phyloP scores from a whole-genome alignment of 2,888 invertebrate genomes.

The Eupsilia transversa region DNA sequence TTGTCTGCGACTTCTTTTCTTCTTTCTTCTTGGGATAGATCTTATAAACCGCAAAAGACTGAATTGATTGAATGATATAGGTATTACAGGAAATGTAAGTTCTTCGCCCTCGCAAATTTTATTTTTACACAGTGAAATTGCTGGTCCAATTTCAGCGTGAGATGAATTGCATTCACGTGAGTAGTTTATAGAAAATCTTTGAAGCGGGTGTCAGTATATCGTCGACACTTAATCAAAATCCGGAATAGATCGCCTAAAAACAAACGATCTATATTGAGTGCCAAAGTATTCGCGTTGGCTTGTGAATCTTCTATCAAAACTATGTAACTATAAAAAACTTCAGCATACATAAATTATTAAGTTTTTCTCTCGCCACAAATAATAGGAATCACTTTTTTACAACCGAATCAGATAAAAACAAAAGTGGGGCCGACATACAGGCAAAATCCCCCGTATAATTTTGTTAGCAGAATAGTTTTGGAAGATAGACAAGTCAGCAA shows the following conservation, averaged over 20 bases:
- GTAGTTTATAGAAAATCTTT: slow-evolving; percentile 15
- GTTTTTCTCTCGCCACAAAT: not conserved
- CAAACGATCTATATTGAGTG: slow-evolving; percentile 32
- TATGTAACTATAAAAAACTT: not conserved
- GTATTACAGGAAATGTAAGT: too few relatives aligned
- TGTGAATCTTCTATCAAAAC: not conserved
- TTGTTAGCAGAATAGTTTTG: slow-evolving; percentile 25
- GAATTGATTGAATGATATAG: not conserved
- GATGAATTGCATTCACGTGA: slow-evolving; percentile 27
- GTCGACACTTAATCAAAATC: slow-evolving; percentile 43
- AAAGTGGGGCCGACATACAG: slow-evolving; percentile 15
- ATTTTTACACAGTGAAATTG: not conserved
- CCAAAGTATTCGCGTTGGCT: not conserved
- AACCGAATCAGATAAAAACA: slow-evolving; percentile 25
- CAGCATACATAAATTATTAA: not conserved
- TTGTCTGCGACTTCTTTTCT: too few relatives aligned
- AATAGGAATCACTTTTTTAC: slow-evolving; percentile 27
- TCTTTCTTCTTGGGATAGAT: not conserved
- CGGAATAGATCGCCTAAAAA: slow-evolving; percentile 38
- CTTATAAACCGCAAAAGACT: not conserved
- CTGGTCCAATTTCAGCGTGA: not conserved
- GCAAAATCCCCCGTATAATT: slow-evolving; percentile 29
- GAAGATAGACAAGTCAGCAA: slow-evolving; percentile 12
- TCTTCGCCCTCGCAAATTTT: not conserved
- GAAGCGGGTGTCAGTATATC: slow-evolving; percentile 14